Percentiles rank a stretch among this genome's conserved stretches.
phyloP scores from a whole-genome alignment of 2,888 invertebrate species.

The Colletes collaris region DNA sequence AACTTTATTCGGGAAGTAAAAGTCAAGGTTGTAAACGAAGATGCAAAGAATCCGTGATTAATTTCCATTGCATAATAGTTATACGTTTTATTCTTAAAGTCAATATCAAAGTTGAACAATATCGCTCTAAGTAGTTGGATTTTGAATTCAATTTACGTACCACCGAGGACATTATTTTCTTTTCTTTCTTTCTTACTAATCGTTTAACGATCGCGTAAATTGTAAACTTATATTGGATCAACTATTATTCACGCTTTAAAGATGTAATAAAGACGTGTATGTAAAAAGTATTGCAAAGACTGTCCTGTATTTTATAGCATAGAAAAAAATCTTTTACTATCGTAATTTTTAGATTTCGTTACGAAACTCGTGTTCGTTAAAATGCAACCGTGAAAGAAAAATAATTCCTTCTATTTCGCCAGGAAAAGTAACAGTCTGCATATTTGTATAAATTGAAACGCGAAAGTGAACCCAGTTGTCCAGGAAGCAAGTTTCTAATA shows the following conservation, averaged over 20 bases:
- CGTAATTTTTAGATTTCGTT: background rate
- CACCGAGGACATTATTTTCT: too few relatives aligned
- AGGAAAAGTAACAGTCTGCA: slow-evolving; percentile 15
- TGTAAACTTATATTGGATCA: too few relatives aligned
- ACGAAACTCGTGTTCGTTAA: background rate
- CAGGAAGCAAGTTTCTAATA: slow-evolving; percentile 71
- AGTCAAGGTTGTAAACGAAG: slow-evolving; percentile 9
- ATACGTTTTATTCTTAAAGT: too few relatives aligned
- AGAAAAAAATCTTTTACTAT: background rate
- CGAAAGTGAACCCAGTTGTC: slow-evolving; percentile 65
- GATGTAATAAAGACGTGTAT: too few relatives aligned
- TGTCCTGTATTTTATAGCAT: background rate
- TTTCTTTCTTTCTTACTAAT: too few relatives aligned
- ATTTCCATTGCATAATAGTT: too few relatives aligned
- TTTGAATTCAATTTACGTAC: too few relatives aligned
- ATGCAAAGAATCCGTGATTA: background rate
- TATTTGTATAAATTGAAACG: slow-evolving; percentile 49
- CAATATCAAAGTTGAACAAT: too few relatives aligned
- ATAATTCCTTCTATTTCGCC: background rate
- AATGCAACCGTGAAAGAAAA: background rate
- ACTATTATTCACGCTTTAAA: too few relatives aligned
- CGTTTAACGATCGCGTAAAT: too few relatives aligned
- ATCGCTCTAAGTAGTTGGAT: too few relatives aligned
- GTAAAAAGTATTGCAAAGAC: too few relatives aligned
- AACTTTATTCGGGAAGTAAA: background rate